Conservation (phyloP, 2,888 invertebrate genomes). For the Hydriomena furcata region DNA sequence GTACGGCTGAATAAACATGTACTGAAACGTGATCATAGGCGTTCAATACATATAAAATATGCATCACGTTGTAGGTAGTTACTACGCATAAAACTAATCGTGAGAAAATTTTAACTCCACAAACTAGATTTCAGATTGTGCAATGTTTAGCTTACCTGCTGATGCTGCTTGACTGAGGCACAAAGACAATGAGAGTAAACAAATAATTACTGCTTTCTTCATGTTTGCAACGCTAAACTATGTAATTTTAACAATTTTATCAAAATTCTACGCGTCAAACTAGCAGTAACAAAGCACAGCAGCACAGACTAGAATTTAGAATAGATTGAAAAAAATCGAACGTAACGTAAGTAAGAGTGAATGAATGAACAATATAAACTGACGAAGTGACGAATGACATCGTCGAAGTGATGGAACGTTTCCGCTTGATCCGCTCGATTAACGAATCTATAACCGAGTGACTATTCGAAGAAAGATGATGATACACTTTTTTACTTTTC, state of each 20-base stretch:
- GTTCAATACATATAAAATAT: conserved; percentile 23
- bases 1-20: not conserved
- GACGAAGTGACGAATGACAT: no score
- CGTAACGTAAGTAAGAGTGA: no score
- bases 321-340: not conserved
- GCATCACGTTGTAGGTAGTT: conserved; percentile 29
- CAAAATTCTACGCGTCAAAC: conserved; percentile 40
- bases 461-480: no score
- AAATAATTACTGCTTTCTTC: conserved; percentile 70
- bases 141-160: conserved; percentile 49
- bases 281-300: not conserved
- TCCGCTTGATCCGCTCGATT: no score
- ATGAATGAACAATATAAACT: no score
- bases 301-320: conserved; percentile 13
- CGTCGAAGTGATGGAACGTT: no score
- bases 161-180: conserved; percentile 52
- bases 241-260: conserved; percentile 29
- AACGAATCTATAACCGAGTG: no score
- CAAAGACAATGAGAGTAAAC: conserved; percentile 62
- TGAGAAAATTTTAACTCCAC: conserved; percentile 46
- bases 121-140: conserved; percentile 26
- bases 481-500: no score
- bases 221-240: conserved; percentile 36
- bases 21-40: not conserved
- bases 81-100: conserved; percentile 48